Percentiles rank a stretch among this genome's conserved stretches.
phyloP scores from a whole-genome alignment of 2,113 vertebrate species.

The Cervus canadensis region DNA sequence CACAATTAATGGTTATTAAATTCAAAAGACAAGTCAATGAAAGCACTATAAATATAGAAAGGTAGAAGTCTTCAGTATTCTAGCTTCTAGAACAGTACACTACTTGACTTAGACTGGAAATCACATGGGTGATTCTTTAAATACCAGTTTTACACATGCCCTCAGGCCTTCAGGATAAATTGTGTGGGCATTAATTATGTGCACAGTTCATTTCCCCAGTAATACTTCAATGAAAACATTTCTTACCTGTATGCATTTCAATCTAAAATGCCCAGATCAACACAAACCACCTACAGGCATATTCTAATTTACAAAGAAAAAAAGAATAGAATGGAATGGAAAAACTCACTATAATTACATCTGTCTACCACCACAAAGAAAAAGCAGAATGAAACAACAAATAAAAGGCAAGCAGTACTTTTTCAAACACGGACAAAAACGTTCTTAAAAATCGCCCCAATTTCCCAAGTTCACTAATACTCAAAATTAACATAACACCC shows the following conservation, averaged over 20 bases:
- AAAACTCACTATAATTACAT: background rate
- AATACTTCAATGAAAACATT: background rate
- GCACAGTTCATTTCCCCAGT: background rate
- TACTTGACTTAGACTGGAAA: conserved; percentile 1
- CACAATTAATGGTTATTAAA: background rate
- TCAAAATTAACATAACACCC: background rate
- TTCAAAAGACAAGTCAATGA: conserved; percentile 18
- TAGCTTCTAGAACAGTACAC: background rate
- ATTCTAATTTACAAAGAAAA: background rate
- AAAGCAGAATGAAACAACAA: background rate
- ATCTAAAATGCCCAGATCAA: conserved; percentile 1
- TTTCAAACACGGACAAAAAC: conserved; percentile 21
- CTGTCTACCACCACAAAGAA: background rate
- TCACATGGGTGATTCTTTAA: background rate
- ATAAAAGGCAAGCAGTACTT: conserved; percentile 31
- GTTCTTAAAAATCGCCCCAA: background rate
- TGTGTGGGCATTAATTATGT: background rate
- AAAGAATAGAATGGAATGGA: background rate
- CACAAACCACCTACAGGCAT: background rate
- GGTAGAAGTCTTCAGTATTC: background rate
- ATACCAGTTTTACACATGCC: background rate
- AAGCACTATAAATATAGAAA: background rate
- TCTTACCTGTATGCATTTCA: background rate
- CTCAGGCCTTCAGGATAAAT: background rate
- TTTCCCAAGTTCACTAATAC: conserved; percentile 24